Conservation (phyloP, 1,140 invertebrate genomes). For the Psix sp. region DNA sequence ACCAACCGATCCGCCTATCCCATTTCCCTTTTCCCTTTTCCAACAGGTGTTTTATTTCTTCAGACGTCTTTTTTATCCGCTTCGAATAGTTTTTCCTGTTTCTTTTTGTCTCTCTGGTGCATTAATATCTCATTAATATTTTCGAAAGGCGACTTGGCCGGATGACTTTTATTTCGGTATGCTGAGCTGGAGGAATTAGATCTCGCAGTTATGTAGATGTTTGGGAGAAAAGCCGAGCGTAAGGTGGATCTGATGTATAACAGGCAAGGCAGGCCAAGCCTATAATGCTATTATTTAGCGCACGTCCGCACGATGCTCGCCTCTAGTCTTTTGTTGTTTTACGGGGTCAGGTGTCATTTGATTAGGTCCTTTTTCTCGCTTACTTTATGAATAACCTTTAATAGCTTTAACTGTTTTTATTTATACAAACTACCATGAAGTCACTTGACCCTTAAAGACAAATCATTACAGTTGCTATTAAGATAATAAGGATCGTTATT, state of each 20-base stretch:
- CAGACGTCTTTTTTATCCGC: background rate
- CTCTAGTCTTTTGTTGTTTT: slow-evolving; percentile 16
- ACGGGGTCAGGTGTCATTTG: slow-evolving; percentile 23
- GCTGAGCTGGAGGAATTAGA: background rate
- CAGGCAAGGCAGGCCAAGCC: slow-evolving; percentile 24
- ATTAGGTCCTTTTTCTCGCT: no score
- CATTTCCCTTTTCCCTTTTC: slow-evolving; percentile 3
- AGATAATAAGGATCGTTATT: no score
- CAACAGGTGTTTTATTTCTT: background rate
- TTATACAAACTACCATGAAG: no score
- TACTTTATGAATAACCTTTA: no score
- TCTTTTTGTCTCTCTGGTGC: background rate
- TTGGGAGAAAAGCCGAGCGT: slow-evolving; percentile 13
- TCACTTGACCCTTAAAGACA: no score
- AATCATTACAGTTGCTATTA: no score
- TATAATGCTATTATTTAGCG: slow-evolving; percentile 27
- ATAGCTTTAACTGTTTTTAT: no score
- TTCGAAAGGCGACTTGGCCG: background rate
- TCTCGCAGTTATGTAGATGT: slow-evolving; percentile 12
- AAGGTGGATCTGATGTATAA: slow-evolving; percentile 24
- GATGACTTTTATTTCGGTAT: background rate
- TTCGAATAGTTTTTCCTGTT: background rate
- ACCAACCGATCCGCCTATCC: no score
- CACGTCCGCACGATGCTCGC: slow-evolving; percentile 10
- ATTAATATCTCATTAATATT: background rate